These are phyloP conservation scores for Chelonus formosanus DNA, from an alignment of 2,888 invertebrate species.

Conservation along the genomic window DNA sequence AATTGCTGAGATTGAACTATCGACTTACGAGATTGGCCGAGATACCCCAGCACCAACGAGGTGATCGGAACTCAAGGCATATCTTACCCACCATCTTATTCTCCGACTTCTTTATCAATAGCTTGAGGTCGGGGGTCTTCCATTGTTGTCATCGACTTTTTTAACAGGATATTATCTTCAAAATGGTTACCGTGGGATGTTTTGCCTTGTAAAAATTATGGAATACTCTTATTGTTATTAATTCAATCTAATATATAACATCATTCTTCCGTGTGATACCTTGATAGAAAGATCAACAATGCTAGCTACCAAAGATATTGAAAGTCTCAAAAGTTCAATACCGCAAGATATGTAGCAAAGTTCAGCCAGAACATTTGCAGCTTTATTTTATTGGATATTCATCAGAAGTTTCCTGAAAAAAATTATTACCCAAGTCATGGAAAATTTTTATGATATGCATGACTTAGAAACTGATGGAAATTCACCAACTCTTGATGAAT, in stretches of 20 bases:
- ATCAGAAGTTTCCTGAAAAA: no score
- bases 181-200: slow-evolving; percentile 18
- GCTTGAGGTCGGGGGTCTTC: slow-evolving; percentile 26
- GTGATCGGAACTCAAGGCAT: slow-evolving; percentile 11
- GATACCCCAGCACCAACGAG: slow-evolving; percentile 15
- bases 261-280: no score
- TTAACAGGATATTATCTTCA: slow-evolving; percentile 17
- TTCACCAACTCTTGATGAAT: no score
- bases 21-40: slow-evolving; percentile 33
- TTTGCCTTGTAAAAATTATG: slow-evolving; percentile 18
- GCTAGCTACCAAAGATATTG: no score
- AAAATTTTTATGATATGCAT: no score
- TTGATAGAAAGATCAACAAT: no score
- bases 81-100: slow-evolving; percentile 33
- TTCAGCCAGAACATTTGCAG: no score
- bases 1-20: slow-evolving; percentile 35
- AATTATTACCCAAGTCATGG: no score
- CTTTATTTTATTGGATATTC: no score
- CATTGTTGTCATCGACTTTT: slow-evolving; percentile 32
- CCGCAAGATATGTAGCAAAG: no score
- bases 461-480: no score
- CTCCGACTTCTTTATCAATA: slow-evolving; percentile 33
- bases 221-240: slow-evolving; percentile 4
- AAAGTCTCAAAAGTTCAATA: no score
- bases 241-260: slow-evolving; percentile 7